Percentiles rank a stretch among this genome's conserved stretches.
Conservation (phyloP, 92 coral and sea anemone species). For the Heliopora coerulea region DNA sequence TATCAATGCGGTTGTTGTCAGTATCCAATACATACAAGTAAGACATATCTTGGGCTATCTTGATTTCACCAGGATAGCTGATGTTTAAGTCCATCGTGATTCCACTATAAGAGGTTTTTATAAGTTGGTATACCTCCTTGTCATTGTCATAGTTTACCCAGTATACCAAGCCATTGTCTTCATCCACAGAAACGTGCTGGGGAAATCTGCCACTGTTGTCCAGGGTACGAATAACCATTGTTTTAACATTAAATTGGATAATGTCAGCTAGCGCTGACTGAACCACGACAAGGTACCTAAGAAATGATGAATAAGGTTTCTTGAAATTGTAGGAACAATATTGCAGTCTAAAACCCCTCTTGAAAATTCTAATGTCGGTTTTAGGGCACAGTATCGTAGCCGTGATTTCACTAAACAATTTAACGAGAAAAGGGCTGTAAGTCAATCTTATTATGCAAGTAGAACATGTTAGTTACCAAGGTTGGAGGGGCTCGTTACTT, state of each 20-base stretch:
- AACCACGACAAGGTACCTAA: neutral
- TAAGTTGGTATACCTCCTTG: neutral
- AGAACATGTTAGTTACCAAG: too few species aligned
- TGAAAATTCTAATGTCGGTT: too few species aligned
- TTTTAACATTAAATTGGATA: neutral
- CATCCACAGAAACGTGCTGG: constrained; percentile 10
- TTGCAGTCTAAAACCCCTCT: too few species aligned
- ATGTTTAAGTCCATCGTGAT: constrained; percentile 1
- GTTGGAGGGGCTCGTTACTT: too few species aligned
- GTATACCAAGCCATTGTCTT: neutral
- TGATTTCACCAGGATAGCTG: neutral
- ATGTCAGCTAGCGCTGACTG: neutral
- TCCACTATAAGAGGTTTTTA: neutral
- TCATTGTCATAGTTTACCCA: constrained; percentile 7
- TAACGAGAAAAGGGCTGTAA: too few species aligned
- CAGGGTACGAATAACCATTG: neutral
- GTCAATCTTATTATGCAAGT: too few species aligned
- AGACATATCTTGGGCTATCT: neutral
- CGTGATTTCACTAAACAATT: too few species aligned
- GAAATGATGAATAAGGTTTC: too few species aligned
- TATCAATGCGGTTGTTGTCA: neutral
- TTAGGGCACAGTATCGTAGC: too few species aligned
- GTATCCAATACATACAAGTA: constrained; percentile 15
- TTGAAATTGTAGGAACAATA: too few species aligned
- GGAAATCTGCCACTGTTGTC: neutral